These are phyloP conservation scores for Ischnus inquisitorius DNA, from an alignment of 2,888 invertebrate genomes.

Conservation along the genomic window DNA sequence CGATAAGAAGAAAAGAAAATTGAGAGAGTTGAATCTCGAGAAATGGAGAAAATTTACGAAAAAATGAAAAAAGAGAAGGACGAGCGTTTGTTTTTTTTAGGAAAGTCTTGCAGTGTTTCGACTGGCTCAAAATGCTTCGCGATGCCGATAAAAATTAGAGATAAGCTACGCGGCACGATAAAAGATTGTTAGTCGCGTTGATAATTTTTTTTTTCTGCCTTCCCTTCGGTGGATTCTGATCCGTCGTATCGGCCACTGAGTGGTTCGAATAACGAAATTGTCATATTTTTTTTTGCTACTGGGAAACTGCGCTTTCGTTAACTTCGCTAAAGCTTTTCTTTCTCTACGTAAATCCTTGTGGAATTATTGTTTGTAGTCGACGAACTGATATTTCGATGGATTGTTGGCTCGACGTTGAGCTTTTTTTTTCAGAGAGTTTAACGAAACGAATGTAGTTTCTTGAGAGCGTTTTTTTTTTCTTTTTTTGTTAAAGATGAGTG, in stretches of 20 bases:
- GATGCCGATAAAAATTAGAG: constrained; percentile 66
- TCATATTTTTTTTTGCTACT: constrained; percentile 21
- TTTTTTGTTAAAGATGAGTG: constrained; percentile 56
- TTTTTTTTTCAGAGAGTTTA: constrained; percentile 44
- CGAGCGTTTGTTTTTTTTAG: constrained; percentile 71
- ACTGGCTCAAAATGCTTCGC: constrained; percentile 77
- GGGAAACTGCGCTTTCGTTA: constrained; percentile 20
- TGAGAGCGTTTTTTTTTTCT: constrained; percentile 13
- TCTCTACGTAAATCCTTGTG: constrained; percentile 27
- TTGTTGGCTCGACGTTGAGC: constrained; percentile 39
- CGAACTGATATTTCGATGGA: constrained; percentile 25
- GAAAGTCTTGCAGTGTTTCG: constrained; percentile 75
- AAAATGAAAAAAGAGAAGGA: not conserved
- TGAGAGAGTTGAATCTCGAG: constrained; percentile 5
- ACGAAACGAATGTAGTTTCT: constrained; percentile 31
- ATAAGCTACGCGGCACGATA: constrained; percentile 40
- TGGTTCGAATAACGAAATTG: constrained; percentile 28
- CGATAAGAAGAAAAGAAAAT: constrained; percentile 3
- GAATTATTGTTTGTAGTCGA: constrained; percentile 51
- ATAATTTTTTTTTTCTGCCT: constrained; percentile 23
- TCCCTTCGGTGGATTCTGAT: constrained; percentile 9
- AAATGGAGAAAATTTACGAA: no score
- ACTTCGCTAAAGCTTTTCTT: constrained; percentile 15
- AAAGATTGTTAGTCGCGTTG: constrained; percentile 36
- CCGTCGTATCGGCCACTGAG: constrained; percentile 29